These are phyloP conservation scores for Drosophila mettleri DNA, from an alignment of 2,888 invertebrate species.

Conservation along the genomic window DNA sequence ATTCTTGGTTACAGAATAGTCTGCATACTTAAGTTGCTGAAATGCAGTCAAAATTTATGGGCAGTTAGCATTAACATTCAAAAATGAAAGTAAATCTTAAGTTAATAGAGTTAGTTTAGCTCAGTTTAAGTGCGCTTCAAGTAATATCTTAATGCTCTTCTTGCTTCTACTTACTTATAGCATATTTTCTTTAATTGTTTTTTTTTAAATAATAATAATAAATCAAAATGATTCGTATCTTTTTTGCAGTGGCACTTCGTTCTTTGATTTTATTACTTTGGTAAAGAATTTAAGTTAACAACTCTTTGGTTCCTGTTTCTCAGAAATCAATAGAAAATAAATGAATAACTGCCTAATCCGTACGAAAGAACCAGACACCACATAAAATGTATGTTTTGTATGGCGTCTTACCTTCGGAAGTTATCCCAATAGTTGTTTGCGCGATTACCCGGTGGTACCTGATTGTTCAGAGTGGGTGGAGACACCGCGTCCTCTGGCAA, in stretches of 20 bases:
- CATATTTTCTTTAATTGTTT: neutral
- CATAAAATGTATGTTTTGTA: conserved; percentile 14
- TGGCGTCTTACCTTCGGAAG: conserved; percentile 90
- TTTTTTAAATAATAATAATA: conserved; percentile 24
- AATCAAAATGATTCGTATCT: conserved; percentile 21
- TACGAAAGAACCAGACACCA: conserved; percentile 44
- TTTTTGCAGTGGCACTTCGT: conserved; percentile 42
- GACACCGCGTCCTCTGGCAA: conserved; percentile 72
- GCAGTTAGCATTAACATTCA: neutral
- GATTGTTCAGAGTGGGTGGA: conserved; percentile 90
- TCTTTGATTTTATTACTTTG: conserved; percentile 51
- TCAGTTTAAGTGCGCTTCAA: neutral
- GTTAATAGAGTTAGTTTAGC: conserved; percentile 20
- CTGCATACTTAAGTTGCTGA: too few species aligned
- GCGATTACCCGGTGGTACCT: conserved; percentile 95
- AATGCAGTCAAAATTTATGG: too few species aligned
- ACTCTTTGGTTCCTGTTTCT: conserved; percentile 34
- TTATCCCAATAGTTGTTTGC: conserved; percentile 98
- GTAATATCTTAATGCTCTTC: neutral
- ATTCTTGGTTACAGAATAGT: neutral
- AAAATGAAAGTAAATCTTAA: neutral
- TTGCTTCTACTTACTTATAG: conserved; percentile 39
- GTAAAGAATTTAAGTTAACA: conserved; percentile 38
- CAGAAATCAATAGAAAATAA: conserved; percentile 30
- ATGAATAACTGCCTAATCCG: conserved; percentile 38